A percentile compares a stretch with the other conserved stretches of the same genome.
Conservation (phyloP, 2,797 vertebrate species). For the Pempheris klunzingeri region DNA sequence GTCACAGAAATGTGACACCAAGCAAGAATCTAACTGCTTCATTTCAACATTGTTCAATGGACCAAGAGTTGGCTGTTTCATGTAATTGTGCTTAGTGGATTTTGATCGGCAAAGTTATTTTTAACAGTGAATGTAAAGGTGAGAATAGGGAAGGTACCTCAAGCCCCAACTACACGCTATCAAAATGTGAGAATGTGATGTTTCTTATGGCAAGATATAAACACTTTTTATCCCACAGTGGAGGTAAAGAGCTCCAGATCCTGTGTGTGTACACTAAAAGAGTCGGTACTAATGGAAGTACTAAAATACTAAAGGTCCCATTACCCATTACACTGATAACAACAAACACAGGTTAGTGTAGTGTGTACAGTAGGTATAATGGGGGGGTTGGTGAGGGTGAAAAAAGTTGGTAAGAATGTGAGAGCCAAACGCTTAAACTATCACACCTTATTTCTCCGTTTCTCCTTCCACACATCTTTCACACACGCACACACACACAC, state of each 20-base stretch:
- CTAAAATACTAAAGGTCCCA: too few species aligned
- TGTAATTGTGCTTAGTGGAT: conserved; percentile 24
- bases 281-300: neutral
- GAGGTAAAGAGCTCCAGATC: conserved; percentile 13
- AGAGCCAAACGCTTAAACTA: conserved; percentile 22
- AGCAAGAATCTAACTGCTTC: conserved; percentile 68
- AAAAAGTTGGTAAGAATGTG: neutral
- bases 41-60: conserved; percentile 53
- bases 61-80: conserved; percentile 6
- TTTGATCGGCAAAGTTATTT: conserved; percentile 21
- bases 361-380: neutral
- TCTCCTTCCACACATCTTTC: conserved; percentile 7
- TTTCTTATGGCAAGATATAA: conserved; percentile 3
- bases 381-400: neutral
- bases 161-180: neutral
- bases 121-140: conserved; percentile 14
- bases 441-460: neutral
- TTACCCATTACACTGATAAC: conserved; percentile 25
- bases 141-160: neutral
- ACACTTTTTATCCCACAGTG: neutral
- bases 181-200: conserved; percentile 4
- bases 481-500: conserved; percentile 29
- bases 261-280: neutral
- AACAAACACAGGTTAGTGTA: conserved; percentile 2
- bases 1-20: conserved; percentile 81